Conservation (phyloP, 2,113 vertebrate species). For the Progne subis region DNA sequence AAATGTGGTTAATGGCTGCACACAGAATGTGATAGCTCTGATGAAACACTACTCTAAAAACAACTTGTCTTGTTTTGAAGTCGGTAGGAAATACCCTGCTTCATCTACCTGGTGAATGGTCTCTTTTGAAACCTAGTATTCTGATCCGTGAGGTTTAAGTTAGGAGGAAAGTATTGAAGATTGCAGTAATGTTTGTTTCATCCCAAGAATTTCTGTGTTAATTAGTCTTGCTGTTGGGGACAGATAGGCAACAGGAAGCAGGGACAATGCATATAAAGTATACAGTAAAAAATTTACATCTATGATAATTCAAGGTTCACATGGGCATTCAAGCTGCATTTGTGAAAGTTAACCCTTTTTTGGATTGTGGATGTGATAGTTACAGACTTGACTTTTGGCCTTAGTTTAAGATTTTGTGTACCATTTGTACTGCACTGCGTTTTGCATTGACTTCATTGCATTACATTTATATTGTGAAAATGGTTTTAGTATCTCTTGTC, state of each 20-base stretch:
- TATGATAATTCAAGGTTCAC: background rate
- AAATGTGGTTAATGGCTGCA: background rate
- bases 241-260: background rate
- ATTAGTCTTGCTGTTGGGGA: background rate
- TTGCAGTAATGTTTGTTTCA: background rate
- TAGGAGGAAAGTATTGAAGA: background rate
- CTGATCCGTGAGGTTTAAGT: background rate
- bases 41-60: background rate
- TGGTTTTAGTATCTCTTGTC: background rate
- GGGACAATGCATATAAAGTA: background rate
- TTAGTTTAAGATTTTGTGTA: background rate
- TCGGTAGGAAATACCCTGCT: background rate
- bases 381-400: background rate
- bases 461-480: background rate
- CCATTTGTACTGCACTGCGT: background rate
- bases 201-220: background rate
- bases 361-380: background rate
- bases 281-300: background rate
- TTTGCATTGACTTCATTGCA: background rate
- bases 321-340: background rate
- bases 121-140: background rate
- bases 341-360: background rate
- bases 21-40: background rate
- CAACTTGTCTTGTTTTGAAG: background rate
- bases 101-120: background rate